phyloP scores from a whole-genome alignment of 2,797 vertebrate species.

The Ptychadena robeensis region DNA sequence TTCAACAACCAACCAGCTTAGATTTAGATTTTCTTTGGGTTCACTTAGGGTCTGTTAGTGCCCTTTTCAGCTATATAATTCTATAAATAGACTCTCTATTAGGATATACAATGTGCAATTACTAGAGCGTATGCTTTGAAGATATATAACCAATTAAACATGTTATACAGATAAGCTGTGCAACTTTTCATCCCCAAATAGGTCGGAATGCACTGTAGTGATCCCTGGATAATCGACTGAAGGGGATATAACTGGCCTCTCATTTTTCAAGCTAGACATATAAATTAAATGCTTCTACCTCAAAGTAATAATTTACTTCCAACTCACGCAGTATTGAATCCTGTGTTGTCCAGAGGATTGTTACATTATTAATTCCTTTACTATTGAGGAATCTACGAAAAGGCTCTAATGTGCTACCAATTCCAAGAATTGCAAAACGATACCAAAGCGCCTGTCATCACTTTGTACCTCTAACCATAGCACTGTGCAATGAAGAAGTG shows the following conservation, averaged over 20 bases:
- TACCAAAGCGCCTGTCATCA: constrained; percentile 17
- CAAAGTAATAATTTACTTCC: constrained; percentile 33
- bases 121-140: background rate
- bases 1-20: constrained; percentile 63
- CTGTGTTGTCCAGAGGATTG: constrained; percentile 25
- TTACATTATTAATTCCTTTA: constrained; percentile 39
- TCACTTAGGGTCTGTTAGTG: constrained; percentile 23
- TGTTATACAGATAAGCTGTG: background rate
- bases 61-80: constrained; percentile 25
- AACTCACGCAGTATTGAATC: constrained; percentile 21
- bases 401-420: constrained; percentile 13
- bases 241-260: constrained; percentile 18
- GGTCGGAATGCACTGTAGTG: constrained; percentile 17
- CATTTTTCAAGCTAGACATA: constrained; percentile 57
- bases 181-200: constrained; percentile 1
- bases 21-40: constrained; percentile 70
- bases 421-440: constrained; percentile 25
- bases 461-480: constrained; percentile 8
- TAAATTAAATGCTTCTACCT: constrained; percentile 52
- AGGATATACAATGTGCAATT: constrained; percentile 34
- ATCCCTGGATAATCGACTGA: constrained; percentile 45
- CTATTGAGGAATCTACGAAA: constrained; percentile 21
- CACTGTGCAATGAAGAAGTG: constrained; percentile 33
- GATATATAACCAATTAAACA: background rate
- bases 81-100: constrained; percentile 7